Conservation (phyloP, 2,797 vertebrate genomes). For the Acanthiza pusilla region DNA sequence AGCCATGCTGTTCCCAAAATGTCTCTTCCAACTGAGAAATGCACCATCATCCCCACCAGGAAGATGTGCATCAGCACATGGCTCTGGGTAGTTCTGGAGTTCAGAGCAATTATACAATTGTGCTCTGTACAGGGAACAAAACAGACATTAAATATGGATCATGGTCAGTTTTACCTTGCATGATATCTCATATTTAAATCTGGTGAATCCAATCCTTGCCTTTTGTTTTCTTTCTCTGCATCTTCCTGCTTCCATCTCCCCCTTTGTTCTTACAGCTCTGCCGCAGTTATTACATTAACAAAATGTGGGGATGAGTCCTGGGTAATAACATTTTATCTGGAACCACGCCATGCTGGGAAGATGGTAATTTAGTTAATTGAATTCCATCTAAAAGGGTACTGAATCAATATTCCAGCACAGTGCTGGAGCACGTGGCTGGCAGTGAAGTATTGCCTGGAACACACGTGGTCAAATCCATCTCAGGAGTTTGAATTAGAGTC, state of each 20-base stretch:
- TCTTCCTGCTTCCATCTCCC: background rate
- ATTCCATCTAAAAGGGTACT: background rate
- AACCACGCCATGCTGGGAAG: background rate
- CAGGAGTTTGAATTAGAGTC: background rate
- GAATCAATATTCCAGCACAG: background rate
- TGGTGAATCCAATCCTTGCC: background rate
- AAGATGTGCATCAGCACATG: background rate
- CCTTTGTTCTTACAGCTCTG: background rate
- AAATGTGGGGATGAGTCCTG: background rate
- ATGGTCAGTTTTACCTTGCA: background rate
- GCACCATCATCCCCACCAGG: background rate
- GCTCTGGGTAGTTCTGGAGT: background rate
- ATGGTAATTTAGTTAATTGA: background rate
- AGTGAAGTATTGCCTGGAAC: background rate
- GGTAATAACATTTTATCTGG: background rate
- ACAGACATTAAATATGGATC: background rate
- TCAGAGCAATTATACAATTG: background rate
- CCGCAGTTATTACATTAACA: background rate
- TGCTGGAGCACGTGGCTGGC: background rate
- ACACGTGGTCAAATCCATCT: background rate
- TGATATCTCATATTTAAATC: background rate
- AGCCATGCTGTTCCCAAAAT: background rate
- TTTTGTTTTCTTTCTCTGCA: background rate
- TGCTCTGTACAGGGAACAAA: background rate
- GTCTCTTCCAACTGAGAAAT: slow-evolving; percentile 18